These are phyloP conservation scores for Cassiopea xamachana DNA, from an alignment of 30 jellyfish, hydroid and myxozoan genomes.

Conservation along the genomic window DNA sequence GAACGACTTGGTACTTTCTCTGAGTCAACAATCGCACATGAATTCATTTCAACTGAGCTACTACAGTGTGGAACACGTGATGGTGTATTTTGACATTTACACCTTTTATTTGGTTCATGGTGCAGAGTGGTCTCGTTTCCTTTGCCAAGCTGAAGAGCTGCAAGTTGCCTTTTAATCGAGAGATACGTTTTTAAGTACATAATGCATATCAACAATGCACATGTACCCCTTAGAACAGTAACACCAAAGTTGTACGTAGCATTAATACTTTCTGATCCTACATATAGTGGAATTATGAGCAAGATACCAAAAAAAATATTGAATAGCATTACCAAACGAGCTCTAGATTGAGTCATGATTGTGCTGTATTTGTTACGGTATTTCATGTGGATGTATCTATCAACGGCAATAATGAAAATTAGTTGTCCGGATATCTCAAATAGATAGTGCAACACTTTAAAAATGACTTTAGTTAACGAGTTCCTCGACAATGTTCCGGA, in stretches of 20 bases:
- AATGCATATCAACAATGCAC: neutral
- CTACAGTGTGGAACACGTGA: too few relatives aligned
- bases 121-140: neutral
- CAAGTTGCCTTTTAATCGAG: neutral
- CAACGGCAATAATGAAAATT: neutral
- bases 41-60: too few relatives aligned
- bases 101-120: neutral
- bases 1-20: too few relatives aligned
- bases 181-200: neutral
- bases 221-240: neutral
- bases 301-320: neutral
- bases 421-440: neutral
- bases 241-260: neutral
- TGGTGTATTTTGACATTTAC: neutral
- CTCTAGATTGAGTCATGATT: neutral
- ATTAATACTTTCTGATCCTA: neutral
- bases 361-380: conserved; percentile 1
- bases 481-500: neutral
- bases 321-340: neutral
- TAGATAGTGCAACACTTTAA: neutral
- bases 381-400: conserved; percentile 5
- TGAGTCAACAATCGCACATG: too few relatives aligned
- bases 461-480: neutral
- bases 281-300: neutral
- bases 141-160: neutral